phyloP scores from a whole-genome alignment of 2,113 vertebrate genomes.

The Okapia johnstoni region DNA sequence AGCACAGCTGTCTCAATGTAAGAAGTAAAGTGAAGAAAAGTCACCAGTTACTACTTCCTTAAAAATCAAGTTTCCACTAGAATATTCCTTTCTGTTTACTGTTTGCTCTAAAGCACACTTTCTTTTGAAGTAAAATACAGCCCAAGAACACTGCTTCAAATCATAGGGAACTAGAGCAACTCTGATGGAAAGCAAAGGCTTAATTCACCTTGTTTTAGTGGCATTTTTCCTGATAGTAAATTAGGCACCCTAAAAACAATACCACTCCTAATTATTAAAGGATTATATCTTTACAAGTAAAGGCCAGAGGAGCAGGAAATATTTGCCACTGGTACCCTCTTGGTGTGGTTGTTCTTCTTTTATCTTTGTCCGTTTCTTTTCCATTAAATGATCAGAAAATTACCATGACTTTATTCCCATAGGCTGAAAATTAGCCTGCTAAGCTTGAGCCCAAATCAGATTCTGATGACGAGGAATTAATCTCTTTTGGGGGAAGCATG shows the following conservation, averaged over 20 bases:
- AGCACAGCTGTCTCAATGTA: neutral
- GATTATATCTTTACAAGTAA: neutral
- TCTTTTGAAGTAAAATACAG: neutral
- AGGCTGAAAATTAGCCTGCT: constrained; percentile 50
- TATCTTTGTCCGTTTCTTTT: constrained; percentile 32
- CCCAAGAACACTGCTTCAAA: fast-evolving
- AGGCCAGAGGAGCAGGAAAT: neutral
- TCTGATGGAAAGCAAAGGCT: neutral
- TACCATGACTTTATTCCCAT: constrained; percentile 38
- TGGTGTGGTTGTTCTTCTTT: constrained; percentile 18
- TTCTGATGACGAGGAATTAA: constrained; percentile 51
- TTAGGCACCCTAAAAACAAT: neutral
- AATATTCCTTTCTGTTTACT: neutral
- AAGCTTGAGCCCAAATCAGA: constrained; percentile 29
- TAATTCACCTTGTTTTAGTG: neutral
- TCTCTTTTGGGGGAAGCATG: constrained; percentile 16
- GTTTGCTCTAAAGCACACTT: neutral
- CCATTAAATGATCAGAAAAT: constrained; percentile 49
- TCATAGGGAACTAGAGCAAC: neutral
- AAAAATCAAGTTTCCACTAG: neutral
- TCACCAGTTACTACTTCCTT: neutral
- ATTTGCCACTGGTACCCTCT: neutral
- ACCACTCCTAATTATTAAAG: neutral
- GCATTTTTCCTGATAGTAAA: neutral
- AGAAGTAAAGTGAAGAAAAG: neutral